phyloP scores from a whole-genome alignment of 35 echinoderm and acorn worm genomes.

The Chiridota heheva region DNA sequence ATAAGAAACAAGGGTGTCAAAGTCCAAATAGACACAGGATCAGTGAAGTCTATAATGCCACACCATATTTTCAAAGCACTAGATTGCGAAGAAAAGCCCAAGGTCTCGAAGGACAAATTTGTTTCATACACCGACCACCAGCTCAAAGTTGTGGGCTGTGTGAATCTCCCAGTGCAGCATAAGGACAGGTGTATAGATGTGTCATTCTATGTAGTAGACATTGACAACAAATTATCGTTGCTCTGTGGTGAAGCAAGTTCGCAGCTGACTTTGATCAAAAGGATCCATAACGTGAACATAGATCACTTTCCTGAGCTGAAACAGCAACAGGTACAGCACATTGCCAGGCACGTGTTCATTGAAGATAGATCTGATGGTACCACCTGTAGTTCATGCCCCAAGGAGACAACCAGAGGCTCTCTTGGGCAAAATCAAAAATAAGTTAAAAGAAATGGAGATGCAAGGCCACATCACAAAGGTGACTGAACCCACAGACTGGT shows the following conservation, averaged over 20 bases:
- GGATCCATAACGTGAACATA: slow-evolving; percentile 40
- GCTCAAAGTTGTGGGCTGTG: slow-evolving; percentile 35
- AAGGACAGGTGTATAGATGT: slow-evolving; percentile 42
- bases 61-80: slow-evolving; percentile 21
- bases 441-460: slow-evolving; percentile 58
- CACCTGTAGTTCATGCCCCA: slow-evolving; percentile 66
- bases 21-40: slow-evolving; percentile 67
- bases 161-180: slow-evolving; percentile 27
- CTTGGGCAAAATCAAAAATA: slow-evolving; percentile 17
- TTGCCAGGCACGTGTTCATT: slow-evolving; percentile 71
- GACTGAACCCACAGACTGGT: slow-evolving; percentile 53
- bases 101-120: slow-evolving; percentile 42
- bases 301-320: slow-evolving; percentile 59
- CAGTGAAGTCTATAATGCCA: slow-evolving; percentile 59
- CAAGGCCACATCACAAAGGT: slow-evolving; percentile 55
- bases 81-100: background rate
- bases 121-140: slow-evolving; percentile 54
- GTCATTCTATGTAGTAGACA: slow-evolving; percentile 52
- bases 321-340: slow-evolving; percentile 30
- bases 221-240: slow-evolving; percentile 43
- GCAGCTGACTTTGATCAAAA: slow-evolving; percentile 37
- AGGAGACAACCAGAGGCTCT: slow-evolving; percentile 53
- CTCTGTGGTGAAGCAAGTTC: slow-evolving; percentile 50
- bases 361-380: slow-evolving; percentile 63
- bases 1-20: slow-evolving; percentile 22